A percentile compares a stretch with the other conserved stretches of the same genome.
Evolutionary conservation across 2,113 vertebrate species (phyloP).

Genomic region (Dipodomys ordii): DNA sequence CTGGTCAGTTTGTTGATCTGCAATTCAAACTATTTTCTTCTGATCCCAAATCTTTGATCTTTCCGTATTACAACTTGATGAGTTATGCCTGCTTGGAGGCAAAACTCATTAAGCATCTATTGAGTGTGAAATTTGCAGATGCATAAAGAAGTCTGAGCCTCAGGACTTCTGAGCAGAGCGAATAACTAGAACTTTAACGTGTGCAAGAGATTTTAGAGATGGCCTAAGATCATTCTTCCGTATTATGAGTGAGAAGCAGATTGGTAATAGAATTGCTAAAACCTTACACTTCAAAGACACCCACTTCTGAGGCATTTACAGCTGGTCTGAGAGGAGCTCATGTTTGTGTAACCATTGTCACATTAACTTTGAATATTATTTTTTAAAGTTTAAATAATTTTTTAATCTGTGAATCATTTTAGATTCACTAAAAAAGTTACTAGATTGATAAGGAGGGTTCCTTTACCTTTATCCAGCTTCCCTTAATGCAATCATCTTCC

Average conservation of each 20-base stretch:
- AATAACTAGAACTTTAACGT: background rate
- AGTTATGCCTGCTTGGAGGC: background rate
- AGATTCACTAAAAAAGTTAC: conserved; percentile 5
- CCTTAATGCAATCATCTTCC: background rate
- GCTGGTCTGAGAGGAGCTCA: background rate
- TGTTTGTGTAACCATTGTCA: background rate
- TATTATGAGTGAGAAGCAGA: background rate
- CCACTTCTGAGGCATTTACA: background rate
- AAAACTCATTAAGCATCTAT: background rate
- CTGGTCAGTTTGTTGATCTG: background rate
- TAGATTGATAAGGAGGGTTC: background rate
- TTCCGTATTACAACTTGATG: background rate
- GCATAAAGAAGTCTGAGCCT: background rate
- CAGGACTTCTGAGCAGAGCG: background rate
- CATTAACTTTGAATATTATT: background rate
- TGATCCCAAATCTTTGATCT: background rate
- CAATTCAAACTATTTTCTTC: background rate
- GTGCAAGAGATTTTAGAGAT: background rate
- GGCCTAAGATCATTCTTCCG: background rate
- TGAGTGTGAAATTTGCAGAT: background rate
- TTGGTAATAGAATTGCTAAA: background rate
- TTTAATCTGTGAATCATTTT: conserved; percentile 23
- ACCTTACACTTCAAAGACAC: background rate
- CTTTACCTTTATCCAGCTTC: background rate
- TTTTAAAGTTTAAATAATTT: background rate